Percentiles rank a stretch among this genome's conserved stretches.
Evolutionary conservation across 2,113 vertebrate species (phyloP).

Genomic region (Tretioscincus oriximinensis): DNA sequence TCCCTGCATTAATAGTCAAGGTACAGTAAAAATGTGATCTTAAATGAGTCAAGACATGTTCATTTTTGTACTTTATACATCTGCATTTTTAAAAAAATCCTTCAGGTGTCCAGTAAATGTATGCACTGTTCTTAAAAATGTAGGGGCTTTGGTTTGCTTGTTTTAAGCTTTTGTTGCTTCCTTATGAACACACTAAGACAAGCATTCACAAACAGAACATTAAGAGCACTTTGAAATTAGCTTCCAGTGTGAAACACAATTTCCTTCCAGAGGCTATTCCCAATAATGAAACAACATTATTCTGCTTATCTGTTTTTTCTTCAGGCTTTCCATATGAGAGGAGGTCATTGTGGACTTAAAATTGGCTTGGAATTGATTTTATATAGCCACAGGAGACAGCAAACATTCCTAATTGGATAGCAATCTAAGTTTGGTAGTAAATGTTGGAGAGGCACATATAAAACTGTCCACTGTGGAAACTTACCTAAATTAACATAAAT

Average conservation of each 20-base stretch:
- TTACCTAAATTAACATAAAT: background rate
- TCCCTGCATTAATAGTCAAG: too few relatives aligned
- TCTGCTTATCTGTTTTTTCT: constrained; percentile 25
- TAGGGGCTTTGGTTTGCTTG: background rate
- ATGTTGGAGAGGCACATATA: background rate
- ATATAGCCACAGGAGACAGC: constrained; percentile 39
- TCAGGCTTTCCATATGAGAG: constrained; percentile 29
- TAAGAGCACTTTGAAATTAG: constrained; percentile 51
- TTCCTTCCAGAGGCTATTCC: constrained; percentile 22
- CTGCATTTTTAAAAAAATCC: background rate
- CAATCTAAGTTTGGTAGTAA: constrained; percentile 5
- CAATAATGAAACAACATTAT: constrained; percentile 10
- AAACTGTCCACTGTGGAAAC: background rate
- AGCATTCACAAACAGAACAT: constrained; percentile 30
- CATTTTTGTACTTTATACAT: background rate
- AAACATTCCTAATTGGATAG: constrained; percentile 28
- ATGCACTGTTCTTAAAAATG: background rate
- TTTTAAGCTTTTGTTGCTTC: background rate
- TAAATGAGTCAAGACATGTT: too few relatives aligned
- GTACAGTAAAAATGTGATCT: too few relatives aligned
- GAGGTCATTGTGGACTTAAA: constrained; percentile 43
- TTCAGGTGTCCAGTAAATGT: background rate
- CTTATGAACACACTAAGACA: background rate
- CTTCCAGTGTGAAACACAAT: constrained; percentile 25
- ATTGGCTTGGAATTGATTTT: constrained; percentile 53